These are phyloP conservation scores for Cyanoliseus patagonus DNA, from an alignment of 2,113 vertebrate genomes.

Conservation along the genomic window DNA sequence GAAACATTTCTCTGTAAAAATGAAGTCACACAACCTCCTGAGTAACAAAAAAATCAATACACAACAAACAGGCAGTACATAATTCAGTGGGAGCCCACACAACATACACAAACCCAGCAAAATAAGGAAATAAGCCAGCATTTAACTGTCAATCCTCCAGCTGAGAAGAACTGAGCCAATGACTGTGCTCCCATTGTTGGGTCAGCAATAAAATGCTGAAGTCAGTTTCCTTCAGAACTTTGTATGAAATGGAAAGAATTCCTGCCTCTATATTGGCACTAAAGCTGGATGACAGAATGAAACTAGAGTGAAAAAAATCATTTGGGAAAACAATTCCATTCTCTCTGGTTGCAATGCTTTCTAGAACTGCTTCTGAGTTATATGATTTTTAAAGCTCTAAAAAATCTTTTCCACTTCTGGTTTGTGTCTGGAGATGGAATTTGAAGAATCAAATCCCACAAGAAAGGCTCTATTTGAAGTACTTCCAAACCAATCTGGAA, in stretches of 20 bases:
- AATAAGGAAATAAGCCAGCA: neutral
- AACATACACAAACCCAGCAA: neutral
- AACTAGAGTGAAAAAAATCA: neutral
- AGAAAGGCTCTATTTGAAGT: slow-evolving; percentile 38
- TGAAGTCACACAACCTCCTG: neutral
- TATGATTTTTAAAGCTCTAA: neutral
- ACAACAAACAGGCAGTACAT: neutral
- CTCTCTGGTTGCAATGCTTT: neutral
- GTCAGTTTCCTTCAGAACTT: neutral
- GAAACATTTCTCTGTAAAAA: slow-evolving; percentile 1
- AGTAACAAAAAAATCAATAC: slow-evolving; percentile 26
- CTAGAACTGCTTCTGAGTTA: neutral
- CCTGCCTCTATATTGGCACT: neutral
- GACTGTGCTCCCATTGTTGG: accelerated
- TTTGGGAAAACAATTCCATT: neutral
- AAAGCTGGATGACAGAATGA: neutral
- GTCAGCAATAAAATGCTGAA: neutral
- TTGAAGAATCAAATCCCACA: slow-evolving; percentile 35
- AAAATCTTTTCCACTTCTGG: slow-evolving; percentile 9
- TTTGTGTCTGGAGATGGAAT: slow-evolving; percentile 18
- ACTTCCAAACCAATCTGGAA: slow-evolving; percentile 20
- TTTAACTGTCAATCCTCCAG: neutral
- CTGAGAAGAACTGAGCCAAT: neutral
- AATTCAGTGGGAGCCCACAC: neutral
- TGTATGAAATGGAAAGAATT: neutral